Base-by-base conservation (phyloP, 2,797 vertebrate species). In the Gallirallus australis region DNA sequence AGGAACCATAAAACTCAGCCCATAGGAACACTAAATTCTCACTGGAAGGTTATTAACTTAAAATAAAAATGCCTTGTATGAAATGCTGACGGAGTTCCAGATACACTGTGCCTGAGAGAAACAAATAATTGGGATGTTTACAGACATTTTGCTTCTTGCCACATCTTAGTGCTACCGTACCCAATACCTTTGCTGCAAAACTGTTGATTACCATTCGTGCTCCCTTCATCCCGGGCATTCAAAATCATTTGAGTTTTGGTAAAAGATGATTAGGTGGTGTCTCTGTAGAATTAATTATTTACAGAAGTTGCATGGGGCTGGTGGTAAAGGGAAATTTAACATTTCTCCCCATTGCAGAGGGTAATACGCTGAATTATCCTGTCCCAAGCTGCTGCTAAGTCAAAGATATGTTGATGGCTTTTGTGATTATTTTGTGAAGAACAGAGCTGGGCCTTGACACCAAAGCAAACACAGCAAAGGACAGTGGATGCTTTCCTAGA, bases 21-120 rank as follows among this genome's bases (percentile, higher is more conserved):
- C 97, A 91, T 89, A 95, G 97, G 97, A 97, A 78, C 92, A 91
- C 91, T 80, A 96, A 91, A 97, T 97, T 97, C 94, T 96, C 96
- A 97, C 87, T 95, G 94, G 94, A 97, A 98, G 95, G 97, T 94
- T 98, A 97, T 97, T 97, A 97, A 93, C 86, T 94, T 83, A 96
- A 97, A 97, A 97, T 97, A 97, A 98, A 98, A 98, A 98, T 95
- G 94, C 95, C 85, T 97, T 50, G 14, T 40, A 95, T 86, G 89
- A 92, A 97, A 96, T 37, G 42, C 54, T 77, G 85, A 92, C 33
- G 76, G 87, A 66, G 80, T 59, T 96, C 95, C 91, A 97, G 90
- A 90, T 63, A 90, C 5, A 69, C 79, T 59, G 83, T 39, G 90
- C 40, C 50, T 47, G 53, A 83, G 61, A 33, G 18, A 68, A 64